Base-by-base conservation (phyloP, 2,888 invertebrate genomes). In the Hirtodrosophila histrioides region DNA sequence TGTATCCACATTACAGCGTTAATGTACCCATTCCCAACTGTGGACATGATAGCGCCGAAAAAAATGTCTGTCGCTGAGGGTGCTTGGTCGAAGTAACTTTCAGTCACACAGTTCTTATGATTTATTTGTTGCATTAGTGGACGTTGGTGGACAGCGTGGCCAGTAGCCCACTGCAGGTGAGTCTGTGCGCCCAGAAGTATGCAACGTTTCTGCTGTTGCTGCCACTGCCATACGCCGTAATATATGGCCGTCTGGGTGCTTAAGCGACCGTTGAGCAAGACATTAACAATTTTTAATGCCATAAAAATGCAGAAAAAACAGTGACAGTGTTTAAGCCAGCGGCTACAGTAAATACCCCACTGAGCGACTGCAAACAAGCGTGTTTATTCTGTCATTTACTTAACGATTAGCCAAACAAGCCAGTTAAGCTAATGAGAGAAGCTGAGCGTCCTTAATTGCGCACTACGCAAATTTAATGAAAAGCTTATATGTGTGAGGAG, bases 71-170 rank as follows among this genome's bases (percentile, higher is more conserved):
- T 10, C 8, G 7, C n/a, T 29, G 4, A 48, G 17, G 40, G 4
- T 3, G 6, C 62, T 29, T 41, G 48, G 51, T 39, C 37, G 27
- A n/a, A 11, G 40, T 11, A 49, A 41, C 31, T 36, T 55, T 46
- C 56, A 62, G 66, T 40, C 61, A 37, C 44, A 58, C 37, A 45
- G 66, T 66, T 68, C 53, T 41, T 66, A 58, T 79, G 74, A 82
- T 80, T 80, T 80, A 80, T 80, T 74, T 74, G 70, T 66, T 66
- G 76, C 79, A 79, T 82, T 74, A 78, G 76, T 69, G 68, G 40
- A 64, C 68, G 45, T 29, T 46, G 48, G 50, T 50, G 54, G 54
- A 41, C 27, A 27, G 1, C 65, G 58, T 24, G 31, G 64, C 37
- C 75, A 68, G 65, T 41, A 51, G 61, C 31, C 40, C 75, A 62